Percentiles rank a stretch among this genome's conserved stretches.
Evolutionary conservation across 2,113 vertebrate genomes (phyloP).

Genomic region (Osmerus eperlanus): DNA sequence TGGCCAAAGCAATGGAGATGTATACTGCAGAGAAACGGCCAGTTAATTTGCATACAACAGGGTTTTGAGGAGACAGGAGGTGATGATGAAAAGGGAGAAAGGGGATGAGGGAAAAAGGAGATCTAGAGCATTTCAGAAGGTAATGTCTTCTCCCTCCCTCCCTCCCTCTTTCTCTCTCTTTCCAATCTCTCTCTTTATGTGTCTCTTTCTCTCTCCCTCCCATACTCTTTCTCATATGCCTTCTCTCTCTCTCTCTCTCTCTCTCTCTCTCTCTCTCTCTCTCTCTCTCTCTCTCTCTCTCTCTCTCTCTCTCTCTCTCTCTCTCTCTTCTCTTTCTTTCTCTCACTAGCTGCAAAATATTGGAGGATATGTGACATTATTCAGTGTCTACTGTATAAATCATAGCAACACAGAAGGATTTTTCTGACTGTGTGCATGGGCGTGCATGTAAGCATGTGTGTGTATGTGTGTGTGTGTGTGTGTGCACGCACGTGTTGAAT

Average conservation of each 20-base stretch:
- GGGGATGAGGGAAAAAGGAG: not conserved
- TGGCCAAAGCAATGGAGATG: no score
- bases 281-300: not conserved
- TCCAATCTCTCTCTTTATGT: not conserved
- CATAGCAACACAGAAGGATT: no score
- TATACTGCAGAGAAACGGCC: no score
- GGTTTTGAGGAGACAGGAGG: not conserved
- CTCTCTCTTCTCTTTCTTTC: no score
- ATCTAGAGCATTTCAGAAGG: not conserved
- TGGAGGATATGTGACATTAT: not conserved
- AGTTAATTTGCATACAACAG: no score
- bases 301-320: not conserved
- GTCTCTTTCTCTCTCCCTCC: not conserved
- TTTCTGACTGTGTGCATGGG: not conserved
- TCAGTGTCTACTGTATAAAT: not conserved
- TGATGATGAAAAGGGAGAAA: not conserved
- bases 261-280: not conserved
- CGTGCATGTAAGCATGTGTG: not conserved
- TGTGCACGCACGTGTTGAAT: no score
- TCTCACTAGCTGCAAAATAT: not conserved
- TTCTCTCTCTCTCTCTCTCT: not conserved
- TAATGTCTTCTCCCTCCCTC: not conserved
- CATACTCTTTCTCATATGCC: not conserved
- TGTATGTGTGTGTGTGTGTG: no score
- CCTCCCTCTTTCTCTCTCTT: not conserved